Conservation (phyloP, 2,888 invertebrate species). For the Microctonus brassicae region DNA sequence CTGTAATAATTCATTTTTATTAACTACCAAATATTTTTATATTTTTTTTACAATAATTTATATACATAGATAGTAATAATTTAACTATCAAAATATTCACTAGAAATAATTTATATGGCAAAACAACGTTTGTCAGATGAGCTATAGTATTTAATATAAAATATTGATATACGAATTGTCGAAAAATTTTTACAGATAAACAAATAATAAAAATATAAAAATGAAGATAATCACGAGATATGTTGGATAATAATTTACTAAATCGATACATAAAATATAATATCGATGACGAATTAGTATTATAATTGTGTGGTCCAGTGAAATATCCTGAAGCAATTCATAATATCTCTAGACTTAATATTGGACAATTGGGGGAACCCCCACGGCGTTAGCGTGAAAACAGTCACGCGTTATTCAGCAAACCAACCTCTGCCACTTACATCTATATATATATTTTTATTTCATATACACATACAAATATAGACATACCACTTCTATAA, state of each 20-base stretch:
- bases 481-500: neutral
- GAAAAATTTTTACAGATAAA: neutral
- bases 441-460: neutral
- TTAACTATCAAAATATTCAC: too few species aligned
- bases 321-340: constrained; percentile 54
- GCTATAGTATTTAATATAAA: too few species aligned
- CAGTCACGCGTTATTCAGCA: constrained; percentile 46
- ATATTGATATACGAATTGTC: too few species aligned
- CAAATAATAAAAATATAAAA: neutral
- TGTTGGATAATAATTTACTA: neutral
- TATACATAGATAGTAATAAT: too few species aligned
- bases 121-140: too few species aligned
- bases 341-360: constrained; percentile 42
- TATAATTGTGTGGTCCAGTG: constrained; percentile 58
- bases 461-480: neutral
- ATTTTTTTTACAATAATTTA: too few species aligned
- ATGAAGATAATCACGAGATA: constrained; percentile 17
- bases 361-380: constrained; percentile 54
- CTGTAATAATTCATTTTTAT: too few species aligned
- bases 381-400: constrained; percentile 63
- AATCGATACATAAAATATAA: constrained; percentile 57
- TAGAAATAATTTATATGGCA: too few species aligned
- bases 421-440: neutral
- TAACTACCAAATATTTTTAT: too few species aligned
- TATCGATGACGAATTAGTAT: constrained; percentile 59